Conservation (phyloP, 2,113 vertebrate species). For the Anthoscopus minutus region DNA sequence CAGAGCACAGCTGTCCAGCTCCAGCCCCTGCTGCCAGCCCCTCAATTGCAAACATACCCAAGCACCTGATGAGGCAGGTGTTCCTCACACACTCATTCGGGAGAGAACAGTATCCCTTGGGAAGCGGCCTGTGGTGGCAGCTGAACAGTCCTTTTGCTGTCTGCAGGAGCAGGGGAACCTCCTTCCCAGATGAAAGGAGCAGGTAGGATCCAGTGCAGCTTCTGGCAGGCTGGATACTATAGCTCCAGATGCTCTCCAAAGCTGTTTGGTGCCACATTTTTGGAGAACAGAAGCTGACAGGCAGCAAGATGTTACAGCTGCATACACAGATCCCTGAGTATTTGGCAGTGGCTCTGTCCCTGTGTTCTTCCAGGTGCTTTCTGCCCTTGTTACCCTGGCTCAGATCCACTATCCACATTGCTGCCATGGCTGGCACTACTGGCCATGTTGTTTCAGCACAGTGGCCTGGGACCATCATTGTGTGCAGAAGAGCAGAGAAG, state of each 20-base stretch:
- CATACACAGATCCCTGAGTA: background rate
- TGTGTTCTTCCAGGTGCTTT: background rate
- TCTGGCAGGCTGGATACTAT: background rate
- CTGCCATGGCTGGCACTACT: background rate
- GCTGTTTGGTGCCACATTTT: background rate
- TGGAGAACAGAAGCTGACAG: background rate
- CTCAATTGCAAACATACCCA: background rate
- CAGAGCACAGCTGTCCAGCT: background rate
- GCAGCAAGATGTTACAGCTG: background rate
- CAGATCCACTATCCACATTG: accelerated
- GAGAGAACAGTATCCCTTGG: background rate
- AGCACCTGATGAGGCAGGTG: background rate
- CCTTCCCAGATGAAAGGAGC: background rate
- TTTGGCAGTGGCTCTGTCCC: background rate
- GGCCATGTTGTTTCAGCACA: background rate
- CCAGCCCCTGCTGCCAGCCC: background rate
- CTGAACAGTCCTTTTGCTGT: background rate
- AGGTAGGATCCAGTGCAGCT: background rate
- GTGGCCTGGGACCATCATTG: background rate
- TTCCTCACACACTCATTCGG: background rate
- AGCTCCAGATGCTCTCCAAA: background rate
- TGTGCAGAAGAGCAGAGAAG: background rate
- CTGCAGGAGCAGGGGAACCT: background rate
- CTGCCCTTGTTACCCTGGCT: background rate
- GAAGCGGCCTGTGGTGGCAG: background rate